These are phyloP conservation scores for Lapara coniferarum DNA, from an alignment of 2,888 invertebrate species.

Conservation along the genomic window DNA sequence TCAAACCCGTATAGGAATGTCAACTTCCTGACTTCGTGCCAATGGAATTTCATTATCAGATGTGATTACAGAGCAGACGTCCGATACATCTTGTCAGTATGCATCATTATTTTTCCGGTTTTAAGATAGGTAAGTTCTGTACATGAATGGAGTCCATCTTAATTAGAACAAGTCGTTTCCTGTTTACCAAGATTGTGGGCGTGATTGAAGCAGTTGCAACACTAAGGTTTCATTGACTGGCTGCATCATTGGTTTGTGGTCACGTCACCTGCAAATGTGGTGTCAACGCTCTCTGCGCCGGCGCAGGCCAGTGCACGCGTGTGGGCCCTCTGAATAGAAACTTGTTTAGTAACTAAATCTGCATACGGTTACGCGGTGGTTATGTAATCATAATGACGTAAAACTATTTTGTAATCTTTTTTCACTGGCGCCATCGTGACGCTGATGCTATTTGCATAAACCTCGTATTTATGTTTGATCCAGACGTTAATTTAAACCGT, in stretches of 20 bases:
- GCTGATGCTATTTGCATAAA: neutral
- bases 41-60: slow-evolving; percentile 1
- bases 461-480: neutral
- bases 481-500: neutral
- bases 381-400: slow-evolving; percentile 27
- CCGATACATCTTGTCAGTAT: slow-evolving; percentile 15
- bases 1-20: neutral
- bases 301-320: slow-evolving; percentile 49
- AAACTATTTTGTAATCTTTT: slow-evolving; percentile 22
- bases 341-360: slow-evolving; percentile 50
- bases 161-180: slow-evolving; percentile 21
- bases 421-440: slow-evolving; percentile 16
- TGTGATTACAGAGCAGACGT: slow-evolving; percentile 11
- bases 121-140: slow-evolving; percentile 23
- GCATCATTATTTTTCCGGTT: slow-evolving; percentile 20
- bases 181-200: slow-evolving; percentile 4
- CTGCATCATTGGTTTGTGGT: slow-evolving; percentile 30
- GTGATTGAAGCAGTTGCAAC: slow-evolving; percentile 17
- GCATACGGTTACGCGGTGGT: slow-evolving; percentile 43
- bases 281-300: slow-evolving; percentile 52
- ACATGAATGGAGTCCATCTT: slow-evolving; percentile 19
- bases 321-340: slow-evolving; percentile 49
- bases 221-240: slow-evolving; percentile 22
- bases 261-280: slow-evolving; percentile 54
- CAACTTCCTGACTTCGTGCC: neutral